A percentile compares a stretch with the other conserved stretches of the same genome.
phyloP scores from a whole-genome alignment of 2,888 invertebrate genomes.

The Cataglyphis livida region DNA sequence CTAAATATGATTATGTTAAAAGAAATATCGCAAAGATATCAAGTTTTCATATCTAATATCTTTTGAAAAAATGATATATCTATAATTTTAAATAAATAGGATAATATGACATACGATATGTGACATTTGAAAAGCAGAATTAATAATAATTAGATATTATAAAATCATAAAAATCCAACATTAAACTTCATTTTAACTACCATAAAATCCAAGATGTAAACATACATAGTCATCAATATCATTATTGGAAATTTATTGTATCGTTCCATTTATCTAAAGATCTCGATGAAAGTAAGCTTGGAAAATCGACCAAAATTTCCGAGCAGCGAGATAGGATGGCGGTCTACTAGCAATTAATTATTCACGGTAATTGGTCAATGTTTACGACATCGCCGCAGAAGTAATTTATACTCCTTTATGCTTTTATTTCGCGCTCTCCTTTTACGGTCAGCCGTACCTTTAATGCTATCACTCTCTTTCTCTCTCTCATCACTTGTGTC shows the following conservation, averaged over 20 bases:
- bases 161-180: not conserved
- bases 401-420: slow-evolving; percentile 53
- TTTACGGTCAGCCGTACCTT: slow-evolving; percentile 11
- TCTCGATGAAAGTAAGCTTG: slow-evolving; percentile 6
- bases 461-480: slow-evolving; percentile 24
- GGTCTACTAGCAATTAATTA: slow-evolving; percentile 63
- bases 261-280: not conserved
- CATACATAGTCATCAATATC: slow-evolving; percentile 1
- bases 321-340: slow-evolving; percentile 8
- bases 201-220: not conserved
- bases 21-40: not conserved
- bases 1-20: not conserved
- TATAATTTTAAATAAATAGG: not conserved
- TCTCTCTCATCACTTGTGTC: slow-evolving; percentile 29
- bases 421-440: slow-evolving; percentile 22
- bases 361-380: slow-evolving; percentile 61
- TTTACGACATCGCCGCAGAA: slow-evolving; percentile 60
- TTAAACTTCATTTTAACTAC: not conserved
- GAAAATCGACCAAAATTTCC: slow-evolving; percentile 37
- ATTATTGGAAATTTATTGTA: slow-evolving; percentile 5
- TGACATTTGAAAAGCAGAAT: not conserved
- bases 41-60: not conserved
- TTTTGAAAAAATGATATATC: not conserved
- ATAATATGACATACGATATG: not conserved
- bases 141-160: not conserved